Evolutionary conservation across 2,113 vertebrate genomes (phyloP), one percentile per base, ranked within the genome.

Genomic region (Gorilla gorilla): DNA sequence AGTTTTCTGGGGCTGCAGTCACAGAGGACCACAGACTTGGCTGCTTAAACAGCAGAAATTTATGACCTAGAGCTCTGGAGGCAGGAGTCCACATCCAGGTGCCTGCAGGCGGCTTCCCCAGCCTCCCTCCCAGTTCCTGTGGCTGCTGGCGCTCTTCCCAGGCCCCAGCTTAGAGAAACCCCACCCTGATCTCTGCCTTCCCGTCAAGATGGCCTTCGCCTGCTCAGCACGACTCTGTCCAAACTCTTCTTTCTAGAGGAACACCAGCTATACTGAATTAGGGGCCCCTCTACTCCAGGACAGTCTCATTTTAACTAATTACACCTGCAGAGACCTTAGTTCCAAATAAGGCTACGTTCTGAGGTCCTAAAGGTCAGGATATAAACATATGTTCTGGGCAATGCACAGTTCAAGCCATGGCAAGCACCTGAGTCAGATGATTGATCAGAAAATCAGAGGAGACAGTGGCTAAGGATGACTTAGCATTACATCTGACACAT

Each of bases 131-230:
- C 68, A 70, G 68, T n/a, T 70, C 35, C 16, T 30, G 32, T 27
- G 55, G 5, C n/a, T 2, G 45, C 45, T 10, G 8, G 48, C 6
- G 1, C 11, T 20, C 35, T 48, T 10, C 4, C 10, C 8, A 14
- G 61, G 61, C 48, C 73, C 2, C 40, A 61, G 17, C 45, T 10
- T 10, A 17, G 10, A 20, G 35, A 23, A 22, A 6, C n/a, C 4
- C 2, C 35, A 4, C 13, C 17, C 64, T 0, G 7, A 1, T 32
- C 8, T 43, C 78, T 55, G 48, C n/a, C 52, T 80, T 13, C 16
- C 5, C 6, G 3, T 32, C 14, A 1, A 9, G 3, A 9, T 0
- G 13, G 76, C 12, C 17, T 30, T 52, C 5, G 4, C 45, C 20
- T 70, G 32, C n/a, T 3, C 3, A 8, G 59, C 30, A 17, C 3